A percentile compares a stretch with the other conserved stretches of the same genome.
Conservation (phyloP, 1,140 invertebrate genomes). For the Hydropsyche tenuis region DNA sequence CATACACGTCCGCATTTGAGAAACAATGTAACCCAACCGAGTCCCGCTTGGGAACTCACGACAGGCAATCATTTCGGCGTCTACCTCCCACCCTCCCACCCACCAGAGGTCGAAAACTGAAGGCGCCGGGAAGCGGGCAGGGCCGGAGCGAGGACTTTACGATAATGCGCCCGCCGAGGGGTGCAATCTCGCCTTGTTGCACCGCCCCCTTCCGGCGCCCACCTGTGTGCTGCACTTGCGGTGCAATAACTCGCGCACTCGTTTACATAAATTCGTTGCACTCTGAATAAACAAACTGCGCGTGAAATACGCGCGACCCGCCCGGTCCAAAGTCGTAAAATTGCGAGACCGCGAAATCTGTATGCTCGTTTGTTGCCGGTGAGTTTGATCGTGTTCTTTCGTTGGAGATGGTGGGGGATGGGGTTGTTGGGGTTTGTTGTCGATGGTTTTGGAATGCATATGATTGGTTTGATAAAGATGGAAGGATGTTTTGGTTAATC, state of each 20-base stretch:
- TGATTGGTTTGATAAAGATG: too few relatives aligned
- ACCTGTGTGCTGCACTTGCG: constrained; percentile 39
- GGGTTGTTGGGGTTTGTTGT: too few relatives aligned
- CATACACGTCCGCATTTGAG: neutral
- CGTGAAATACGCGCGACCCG: neutral
- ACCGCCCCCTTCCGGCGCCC: constrained; percentile 39
- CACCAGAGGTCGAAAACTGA: neutral
- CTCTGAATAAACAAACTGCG: constrained; percentile 37
- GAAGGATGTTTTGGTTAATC: too few relatives aligned
- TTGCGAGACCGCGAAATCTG: neutral
- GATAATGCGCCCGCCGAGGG: constrained; percentile 10
- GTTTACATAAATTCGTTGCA: constrained; percentile 34
- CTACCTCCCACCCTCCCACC: neutral
- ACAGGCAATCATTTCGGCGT: constrained; percentile 26
- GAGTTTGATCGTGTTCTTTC: too few relatives aligned
- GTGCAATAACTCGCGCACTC: constrained; percentile 43
- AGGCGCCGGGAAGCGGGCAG: too few relatives aligned
- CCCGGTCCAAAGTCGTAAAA: neutral
- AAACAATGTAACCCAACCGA: neutral
- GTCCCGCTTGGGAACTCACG: constrained; percentile 13
- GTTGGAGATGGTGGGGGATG: too few relatives aligned
- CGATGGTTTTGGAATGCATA: too few relatives aligned
- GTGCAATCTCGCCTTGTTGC: too few relatives aligned
- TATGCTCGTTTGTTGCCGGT: too few relatives aligned
- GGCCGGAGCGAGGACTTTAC: constrained; percentile 27